These are phyloP conservation scores for Henicopernis longicauda DNA, from an alignment of 2,113 vertebrate species.

Conservation along the genomic window DNA sequence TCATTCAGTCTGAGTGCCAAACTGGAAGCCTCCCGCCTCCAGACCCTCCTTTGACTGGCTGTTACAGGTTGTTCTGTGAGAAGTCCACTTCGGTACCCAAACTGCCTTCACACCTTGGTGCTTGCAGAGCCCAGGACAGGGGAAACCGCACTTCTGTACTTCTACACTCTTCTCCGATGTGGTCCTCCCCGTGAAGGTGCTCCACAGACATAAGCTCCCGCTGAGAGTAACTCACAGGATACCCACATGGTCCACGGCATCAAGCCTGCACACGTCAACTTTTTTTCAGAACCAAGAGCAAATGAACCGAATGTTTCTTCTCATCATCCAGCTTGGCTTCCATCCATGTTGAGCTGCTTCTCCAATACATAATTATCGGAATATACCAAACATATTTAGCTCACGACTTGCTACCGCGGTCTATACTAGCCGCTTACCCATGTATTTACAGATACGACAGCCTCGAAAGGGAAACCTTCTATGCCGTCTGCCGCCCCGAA, in stretches of 20 bases:
- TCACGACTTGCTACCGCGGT: not conserved
- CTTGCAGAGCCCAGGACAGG: not conserved
- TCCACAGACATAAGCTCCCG: not conserved
- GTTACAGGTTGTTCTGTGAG: not conserved
- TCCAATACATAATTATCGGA: not conserved
- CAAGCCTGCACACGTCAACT: not conserved
- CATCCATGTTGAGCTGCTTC: not conserved
- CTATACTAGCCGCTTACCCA: not conserved
- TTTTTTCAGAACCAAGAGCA: not conserved
- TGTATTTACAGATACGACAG: too few species aligned
- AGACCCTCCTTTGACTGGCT: not conserved
- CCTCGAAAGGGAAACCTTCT: not conserved
- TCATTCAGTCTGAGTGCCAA: not conserved
- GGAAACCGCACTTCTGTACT: not conserved
- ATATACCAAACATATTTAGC: not conserved
- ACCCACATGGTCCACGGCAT: fast-evolving
- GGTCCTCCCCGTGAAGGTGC: fast-evolving
- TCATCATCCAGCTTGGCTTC: not conserved
- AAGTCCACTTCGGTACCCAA: not conserved
- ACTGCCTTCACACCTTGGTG: not conserved
- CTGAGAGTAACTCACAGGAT: not conserved
- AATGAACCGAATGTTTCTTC: not conserved
- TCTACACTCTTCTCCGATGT: not conserved
- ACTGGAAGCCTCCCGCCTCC: not conserved
- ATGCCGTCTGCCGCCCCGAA: not conserved